Evolutionary conservation across 2,888 invertebrate genomes (phyloP).

Genomic region (Teleogryllus oceanicus): DNA sequence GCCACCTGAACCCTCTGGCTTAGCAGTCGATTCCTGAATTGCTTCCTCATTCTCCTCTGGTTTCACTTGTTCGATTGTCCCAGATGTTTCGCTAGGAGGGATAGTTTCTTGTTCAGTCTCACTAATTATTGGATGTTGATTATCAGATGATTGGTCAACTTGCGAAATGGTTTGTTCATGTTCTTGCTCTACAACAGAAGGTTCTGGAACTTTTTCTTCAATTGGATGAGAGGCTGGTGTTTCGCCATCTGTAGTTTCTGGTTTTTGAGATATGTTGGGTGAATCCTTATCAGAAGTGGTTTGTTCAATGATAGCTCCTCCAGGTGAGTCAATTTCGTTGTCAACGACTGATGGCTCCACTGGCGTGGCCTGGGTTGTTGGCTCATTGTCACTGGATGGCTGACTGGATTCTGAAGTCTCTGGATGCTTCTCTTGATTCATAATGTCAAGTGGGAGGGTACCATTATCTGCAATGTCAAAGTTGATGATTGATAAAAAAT

Average conservation of each 20-base stretch:
- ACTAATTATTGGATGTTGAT: too few species aligned
- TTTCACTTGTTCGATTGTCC: too few species aligned
- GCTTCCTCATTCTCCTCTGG: too few species aligned
- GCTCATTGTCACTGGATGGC: slow-evolving; percentile 23
- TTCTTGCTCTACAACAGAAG: background rate
- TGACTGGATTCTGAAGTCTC: slow-evolving; percentile 11
- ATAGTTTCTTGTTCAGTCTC: too few species aligned
- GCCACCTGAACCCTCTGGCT: background rate
- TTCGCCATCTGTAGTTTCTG: background rate
- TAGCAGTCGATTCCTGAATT: too few species aligned
- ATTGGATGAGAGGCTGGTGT: background rate
- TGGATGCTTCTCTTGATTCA: slow-evolving; percentile 30
- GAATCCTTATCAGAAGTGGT: background rate
- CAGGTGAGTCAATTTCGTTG: background rate
- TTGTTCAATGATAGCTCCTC: background rate
- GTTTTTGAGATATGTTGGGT: background rate
- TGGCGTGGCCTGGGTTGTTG: background rate
- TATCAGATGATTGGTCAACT: too few species aligned
- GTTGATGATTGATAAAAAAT: background rate
- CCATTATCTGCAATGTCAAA: slow-evolving; percentile 39
- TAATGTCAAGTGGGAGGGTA: slow-evolving; percentile 38
- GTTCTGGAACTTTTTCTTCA: background rate
- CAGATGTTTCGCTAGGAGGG: too few species aligned
- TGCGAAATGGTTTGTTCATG: too few species aligned
- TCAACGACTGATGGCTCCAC: background rate